A percentile compares a stretch with the other conserved stretches of the same genome.
Conservation (phyloP, 2,113 vertebrate genomes). For the Brachyhypopomus occidentalis region DNA sequence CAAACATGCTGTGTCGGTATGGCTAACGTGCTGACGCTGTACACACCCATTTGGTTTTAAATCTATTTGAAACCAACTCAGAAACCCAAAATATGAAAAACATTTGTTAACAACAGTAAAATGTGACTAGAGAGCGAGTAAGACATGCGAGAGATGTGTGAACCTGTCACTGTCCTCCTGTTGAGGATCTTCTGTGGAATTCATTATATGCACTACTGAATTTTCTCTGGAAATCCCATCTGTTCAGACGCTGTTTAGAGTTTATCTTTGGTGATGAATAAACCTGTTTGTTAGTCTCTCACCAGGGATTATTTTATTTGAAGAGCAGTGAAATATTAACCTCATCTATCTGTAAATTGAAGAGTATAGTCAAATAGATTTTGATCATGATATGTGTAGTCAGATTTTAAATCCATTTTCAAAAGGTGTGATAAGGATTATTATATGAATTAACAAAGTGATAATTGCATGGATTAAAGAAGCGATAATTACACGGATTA, state of each 20-base stretch:
- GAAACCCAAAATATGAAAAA: background rate
- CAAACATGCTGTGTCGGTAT: background rate
- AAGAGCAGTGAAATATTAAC: background rate
- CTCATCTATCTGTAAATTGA: too few relatives aligned
- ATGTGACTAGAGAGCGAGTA: background rate
- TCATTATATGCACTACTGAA: background rate
- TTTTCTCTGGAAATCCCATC: background rate
- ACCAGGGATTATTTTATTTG: background rate
- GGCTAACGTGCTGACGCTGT: background rate
- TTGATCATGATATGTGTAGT: too few relatives aligned
- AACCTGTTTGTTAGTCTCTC: background rate
- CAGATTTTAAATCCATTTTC: background rate
- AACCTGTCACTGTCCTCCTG: background rate
- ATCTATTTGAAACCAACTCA: too few relatives aligned
- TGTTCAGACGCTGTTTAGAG: background rate
- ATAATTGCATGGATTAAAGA: too few relatives aligned
- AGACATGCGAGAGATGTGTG: background rate
- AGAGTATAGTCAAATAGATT: too few relatives aligned
- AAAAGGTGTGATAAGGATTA: background rate
- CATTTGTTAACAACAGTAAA: background rate
- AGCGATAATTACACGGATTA: too few relatives aligned
- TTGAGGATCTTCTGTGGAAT: too few relatives aligned
- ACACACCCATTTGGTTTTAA: constrained; percentile 13
- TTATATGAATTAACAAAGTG: background rate
- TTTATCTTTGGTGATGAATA: background rate